Conservation (phyloP, 1,140 invertebrate species). For the Drosophila trapezifrons region DNA sequence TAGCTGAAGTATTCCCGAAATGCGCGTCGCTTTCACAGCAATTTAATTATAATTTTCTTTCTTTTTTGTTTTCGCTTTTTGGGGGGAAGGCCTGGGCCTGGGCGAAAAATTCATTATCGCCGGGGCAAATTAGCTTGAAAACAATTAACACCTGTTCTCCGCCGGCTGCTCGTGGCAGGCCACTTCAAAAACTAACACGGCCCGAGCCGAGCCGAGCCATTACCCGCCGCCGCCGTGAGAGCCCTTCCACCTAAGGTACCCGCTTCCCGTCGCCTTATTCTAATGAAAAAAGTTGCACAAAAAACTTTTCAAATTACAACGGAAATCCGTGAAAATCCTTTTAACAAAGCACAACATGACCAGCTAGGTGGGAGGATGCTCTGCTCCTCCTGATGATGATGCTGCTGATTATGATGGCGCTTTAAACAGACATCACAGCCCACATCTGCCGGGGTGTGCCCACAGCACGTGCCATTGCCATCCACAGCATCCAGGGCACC, state of each 20-base stretch:
- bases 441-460: conserved; percentile 30
- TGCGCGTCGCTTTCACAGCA: conserved; percentile 54
- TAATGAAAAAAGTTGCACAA: conserved; percentile 81
- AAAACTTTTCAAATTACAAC: conserved; percentile 83
- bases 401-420: conserved; percentile 76
- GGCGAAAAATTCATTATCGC: conserved; percentile 68
- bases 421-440: conserved; percentile 64
- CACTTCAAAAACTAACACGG: conserved; percentile 69
- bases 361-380: conserved; percentile 11
- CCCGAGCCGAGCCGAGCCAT: conserved; percentile 23
- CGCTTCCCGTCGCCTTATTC: conserved; percentile 35
- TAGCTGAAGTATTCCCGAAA: conserved; percentile 34
- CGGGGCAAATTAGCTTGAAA: conserved; percentile 75
- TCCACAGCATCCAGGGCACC: not conserved
- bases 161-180: conserved; percentile 66
- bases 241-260: not conserved
- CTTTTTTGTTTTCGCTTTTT: conserved; percentile 9
- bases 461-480: conserved; percentile 22
- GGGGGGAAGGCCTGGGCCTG: not conserved
- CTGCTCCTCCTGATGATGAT: conserved; percentile 40
- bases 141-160: conserved; percentile 78
- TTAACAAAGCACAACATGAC: conserved; percentile 78
- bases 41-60: conserved; percentile 77
- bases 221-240: not conserved
- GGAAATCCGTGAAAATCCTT: conserved; percentile 82